phyloP scores from a whole-genome alignment of 2,113 vertebrate genomes.

The Parus major region DNA sequence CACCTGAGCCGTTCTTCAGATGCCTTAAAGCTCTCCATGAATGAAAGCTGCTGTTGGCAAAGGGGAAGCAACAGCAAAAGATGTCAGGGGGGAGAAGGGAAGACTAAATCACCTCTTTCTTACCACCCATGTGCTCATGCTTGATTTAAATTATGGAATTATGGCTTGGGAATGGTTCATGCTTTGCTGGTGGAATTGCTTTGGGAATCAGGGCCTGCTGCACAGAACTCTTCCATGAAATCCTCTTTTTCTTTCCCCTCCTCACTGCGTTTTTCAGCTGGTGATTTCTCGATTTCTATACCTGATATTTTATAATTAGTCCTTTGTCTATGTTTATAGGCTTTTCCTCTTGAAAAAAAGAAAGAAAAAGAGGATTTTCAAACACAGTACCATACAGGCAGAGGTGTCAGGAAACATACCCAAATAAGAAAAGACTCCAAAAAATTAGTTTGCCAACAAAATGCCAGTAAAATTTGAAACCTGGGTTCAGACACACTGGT shows the following conservation, averaged over 20 bases:
- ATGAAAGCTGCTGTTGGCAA: neutral
- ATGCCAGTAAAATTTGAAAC: slow-evolving; percentile 79
- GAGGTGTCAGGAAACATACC: slow-evolving; percentile 77
- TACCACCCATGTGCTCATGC: neutral
- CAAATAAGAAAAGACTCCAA: slow-evolving; percentile 69
- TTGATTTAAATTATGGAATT: neutral
- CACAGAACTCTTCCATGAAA: neutral
- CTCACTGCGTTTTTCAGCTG: slow-evolving; percentile 29
- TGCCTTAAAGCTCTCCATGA: neutral
- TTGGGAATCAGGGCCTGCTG: neutral
- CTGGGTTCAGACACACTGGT: slow-evolving; percentile 73
- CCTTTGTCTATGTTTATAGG: slow-evolving; percentile 52
- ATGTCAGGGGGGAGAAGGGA: neutral
- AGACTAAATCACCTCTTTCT: neutral
- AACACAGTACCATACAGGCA: slow-evolving; percentile 57
- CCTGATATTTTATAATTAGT: slow-evolving; percentile 61
- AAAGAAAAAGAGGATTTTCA: slow-evolving; percentile 50
- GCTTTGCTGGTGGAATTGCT: neutral
- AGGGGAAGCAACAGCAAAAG: neutral
- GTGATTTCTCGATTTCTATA: slow-evolving; percentile 49
- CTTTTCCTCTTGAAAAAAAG: slow-evolving; percentile 33
- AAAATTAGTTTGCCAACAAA: slow-evolving; percentile 75
- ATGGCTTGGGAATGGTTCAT: neutral
- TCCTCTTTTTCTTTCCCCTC: neutral
- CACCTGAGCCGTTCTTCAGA: neutral